Percentiles rank a stretch among this genome's conserved stretches.
These are phyloP conservation scores for Yasuhikotakia modesta DNA, from an alignment of 2,797 vertebrate genomes.

Conservation along the genomic window DNA sequence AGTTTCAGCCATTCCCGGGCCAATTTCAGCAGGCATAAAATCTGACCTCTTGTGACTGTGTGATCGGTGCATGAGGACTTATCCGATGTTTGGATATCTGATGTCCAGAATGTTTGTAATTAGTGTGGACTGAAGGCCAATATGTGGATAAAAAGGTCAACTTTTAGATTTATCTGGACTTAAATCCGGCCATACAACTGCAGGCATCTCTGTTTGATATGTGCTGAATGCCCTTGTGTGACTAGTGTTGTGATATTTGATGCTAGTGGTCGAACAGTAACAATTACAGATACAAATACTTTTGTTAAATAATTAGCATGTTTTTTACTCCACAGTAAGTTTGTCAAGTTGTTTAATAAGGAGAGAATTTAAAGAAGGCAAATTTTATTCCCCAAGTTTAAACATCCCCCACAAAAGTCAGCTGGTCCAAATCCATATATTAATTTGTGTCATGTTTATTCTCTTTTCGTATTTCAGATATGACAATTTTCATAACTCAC, in stretches of 20 bases:
- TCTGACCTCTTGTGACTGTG: too few relatives aligned
- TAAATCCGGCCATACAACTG: too few relatives aligned
- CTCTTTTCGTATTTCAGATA: constrained; percentile 1
- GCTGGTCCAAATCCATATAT: constrained; percentile 21
- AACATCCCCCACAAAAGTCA: neutral
- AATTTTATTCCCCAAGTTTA: neutral
- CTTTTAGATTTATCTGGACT: too few relatives aligned
- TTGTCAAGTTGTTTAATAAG: neutral
- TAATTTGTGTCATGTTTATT: constrained; percentile 10
- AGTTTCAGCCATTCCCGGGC: too few relatives aligned
- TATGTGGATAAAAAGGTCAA: too few relatives aligned
- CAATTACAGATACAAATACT: neutral
- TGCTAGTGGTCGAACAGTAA: neutral
- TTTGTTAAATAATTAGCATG: neutral
- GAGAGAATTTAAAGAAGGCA: neutral
- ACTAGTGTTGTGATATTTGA: neutral
- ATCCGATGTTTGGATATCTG: neutral
- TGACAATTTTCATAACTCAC: neutral
- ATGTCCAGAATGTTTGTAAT: neutral
- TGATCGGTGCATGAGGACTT: too few relatives aligned
- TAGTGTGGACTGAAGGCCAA: too few relatives aligned
- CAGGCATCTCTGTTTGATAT: neutral
- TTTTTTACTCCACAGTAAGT: neutral
- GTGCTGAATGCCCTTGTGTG: neutral
- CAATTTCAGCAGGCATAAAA: too few relatives aligned